phyloP scores from a whole-genome alignment of 2,113 vertebrate species.

The Isurus oxyrinchus region DNA sequence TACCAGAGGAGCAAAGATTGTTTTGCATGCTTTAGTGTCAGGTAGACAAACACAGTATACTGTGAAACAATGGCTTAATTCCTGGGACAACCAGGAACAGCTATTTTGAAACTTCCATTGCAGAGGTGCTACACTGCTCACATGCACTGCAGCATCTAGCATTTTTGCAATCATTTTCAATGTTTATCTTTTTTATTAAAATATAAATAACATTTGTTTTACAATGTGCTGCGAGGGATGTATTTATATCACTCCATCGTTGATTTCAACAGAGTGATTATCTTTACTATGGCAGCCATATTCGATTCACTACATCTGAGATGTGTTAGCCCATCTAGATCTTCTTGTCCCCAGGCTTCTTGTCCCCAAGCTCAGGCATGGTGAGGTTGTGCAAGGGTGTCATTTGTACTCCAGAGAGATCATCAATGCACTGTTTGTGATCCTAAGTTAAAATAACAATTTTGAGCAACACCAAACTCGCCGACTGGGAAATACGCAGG shows the following conservation, averaged over 20 bases:
- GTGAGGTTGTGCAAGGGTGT: background rate
- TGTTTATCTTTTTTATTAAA: background rate
- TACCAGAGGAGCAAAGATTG: background rate
- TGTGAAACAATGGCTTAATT: background rate
- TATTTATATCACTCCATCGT: background rate
- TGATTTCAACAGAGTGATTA: background rate
- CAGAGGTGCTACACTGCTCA: background rate
- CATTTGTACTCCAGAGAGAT: background rate
- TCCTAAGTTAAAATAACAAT: background rate
- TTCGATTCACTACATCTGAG: background rate
- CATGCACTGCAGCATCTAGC: background rate
- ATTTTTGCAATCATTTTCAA: background rate
- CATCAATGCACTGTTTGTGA: background rate
- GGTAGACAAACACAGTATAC: background rate
- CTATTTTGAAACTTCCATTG: background rate
- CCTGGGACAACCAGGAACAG: background rate
- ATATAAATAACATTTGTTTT: background rate
- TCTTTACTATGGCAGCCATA: background rate
- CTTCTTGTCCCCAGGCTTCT: background rate
- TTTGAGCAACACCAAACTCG: background rate
- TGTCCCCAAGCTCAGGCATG: background rate
- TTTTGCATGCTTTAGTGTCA: background rate
- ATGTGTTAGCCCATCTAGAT: background rate
- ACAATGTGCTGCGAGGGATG: background rate
- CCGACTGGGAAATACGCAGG: no score